Conservation (phyloP, 2,113 vertebrate genomes). For the Peromyscus californicus region DNA sequence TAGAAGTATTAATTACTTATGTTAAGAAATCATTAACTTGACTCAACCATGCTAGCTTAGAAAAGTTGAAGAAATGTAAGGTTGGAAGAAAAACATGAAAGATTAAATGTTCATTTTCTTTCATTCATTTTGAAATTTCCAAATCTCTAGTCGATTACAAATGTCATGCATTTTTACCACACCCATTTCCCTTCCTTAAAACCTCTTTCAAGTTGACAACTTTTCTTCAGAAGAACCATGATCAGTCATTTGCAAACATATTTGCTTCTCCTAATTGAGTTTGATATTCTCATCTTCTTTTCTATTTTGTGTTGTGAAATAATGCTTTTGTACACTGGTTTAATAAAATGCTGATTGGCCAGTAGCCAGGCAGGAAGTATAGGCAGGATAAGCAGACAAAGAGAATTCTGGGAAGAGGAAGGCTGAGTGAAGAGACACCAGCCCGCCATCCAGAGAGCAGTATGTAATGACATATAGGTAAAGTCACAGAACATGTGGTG, state of each 20-base stretch:
- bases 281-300: not conserved
- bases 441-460: too few relatives aligned
- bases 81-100: not conserved
- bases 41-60: not conserved
- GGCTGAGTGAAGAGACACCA: too few relatives aligned
- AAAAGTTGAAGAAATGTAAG: not conserved
- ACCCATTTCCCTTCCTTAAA: not conserved
- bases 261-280: not conserved
- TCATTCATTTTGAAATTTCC: not conserved
- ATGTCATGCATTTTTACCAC: not conserved
- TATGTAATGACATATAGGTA: too few relatives aligned
- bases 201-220: not conserved
- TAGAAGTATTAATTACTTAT: not conserved
- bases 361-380: too few relatives aligned
- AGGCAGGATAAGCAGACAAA: too few relatives aligned
- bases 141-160: not conserved
- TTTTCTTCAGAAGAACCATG: not conserved
- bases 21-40: not conserved
- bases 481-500: too few relatives aligned
- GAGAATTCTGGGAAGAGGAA: too few relatives aligned
- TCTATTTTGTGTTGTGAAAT: not conserved
- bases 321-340: too few relatives aligned
- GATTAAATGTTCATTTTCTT: not conserved
- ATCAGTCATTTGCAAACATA: not conserved
- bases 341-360: too few relatives aligned